Evolutionary conservation across 2,888 invertebrate species (phyloP), one percentile per base, ranked within the genome.

Genomic region (Nemapogon koenigi): DNA sequence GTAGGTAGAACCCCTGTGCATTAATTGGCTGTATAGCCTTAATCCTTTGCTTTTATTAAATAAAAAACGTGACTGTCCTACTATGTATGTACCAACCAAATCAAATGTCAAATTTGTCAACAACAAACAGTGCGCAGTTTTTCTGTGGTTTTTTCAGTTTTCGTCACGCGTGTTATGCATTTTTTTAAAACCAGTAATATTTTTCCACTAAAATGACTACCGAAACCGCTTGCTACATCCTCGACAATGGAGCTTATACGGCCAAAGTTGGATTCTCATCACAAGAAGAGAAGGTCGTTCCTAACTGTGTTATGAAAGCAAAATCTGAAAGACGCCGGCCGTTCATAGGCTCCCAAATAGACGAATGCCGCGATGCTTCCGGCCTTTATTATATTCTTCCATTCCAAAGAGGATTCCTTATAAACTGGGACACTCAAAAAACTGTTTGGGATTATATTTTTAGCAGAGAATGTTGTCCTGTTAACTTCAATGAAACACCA

Each of bases 281-380:
- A 4, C 83, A 82, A 48, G 73, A 86, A 41, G 88, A 94, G 4
- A 87, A 84, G 53, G 59, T 91, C 11, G 83, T 95, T 36, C 96
- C 97, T 1, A 99, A 99, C 69, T 95, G 94, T 55, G 92, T 99
- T 17, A 94, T 96, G 85, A 99, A 99, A 81, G 97, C 97, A 0
- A 98, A 97, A 69, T 94, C 94, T 37, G 98, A 99, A 66, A 80
- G 96, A 38, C 86, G 97, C 7, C 83, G 98, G 29, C 89, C 94
- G 0, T 99, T 97, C 63, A 86, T 99, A 39, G 97, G 90, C 52
- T 69, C 75, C 0, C 97, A 99, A 78, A 89, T 99, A 11, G 93
- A 97, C 43, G 97, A 98, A 49, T 98, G 98, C 58, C 83, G 96
- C 16, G 99, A 99, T 61, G 89, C 94, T 1, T 96, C 97, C 0